Conservation (phyloP, 2,113 vertebrate species). For the Gadus chalcogrammus region DNA sequence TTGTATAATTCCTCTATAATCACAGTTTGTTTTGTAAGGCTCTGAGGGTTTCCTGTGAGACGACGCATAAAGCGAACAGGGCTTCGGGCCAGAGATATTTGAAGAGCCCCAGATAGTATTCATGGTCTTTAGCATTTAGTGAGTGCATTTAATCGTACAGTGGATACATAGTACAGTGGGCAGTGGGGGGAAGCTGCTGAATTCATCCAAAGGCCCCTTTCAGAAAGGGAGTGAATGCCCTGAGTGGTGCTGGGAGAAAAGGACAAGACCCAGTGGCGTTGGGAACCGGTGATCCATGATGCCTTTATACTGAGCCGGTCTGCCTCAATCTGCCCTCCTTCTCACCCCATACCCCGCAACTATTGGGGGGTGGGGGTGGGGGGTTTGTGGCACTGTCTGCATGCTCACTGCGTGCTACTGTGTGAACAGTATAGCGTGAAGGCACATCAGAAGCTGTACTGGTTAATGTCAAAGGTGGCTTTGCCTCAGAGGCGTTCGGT, state of each 20-base stretch:
- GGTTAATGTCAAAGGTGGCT: constrained; percentile 17
- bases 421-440: constrained; percentile 40
- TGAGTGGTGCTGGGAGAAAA: constrained; percentile 57
- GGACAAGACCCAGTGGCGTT: constrained; percentile 40
- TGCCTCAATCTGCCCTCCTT: constrained; percentile 34
- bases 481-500: constrained; percentile 9
- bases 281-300: constrained; percentile 70
- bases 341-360: neutral
- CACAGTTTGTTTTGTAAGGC: constrained; percentile 43
- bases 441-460: constrained; percentile 14
- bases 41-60: constrained; percentile 41
- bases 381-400: too few species aligned
- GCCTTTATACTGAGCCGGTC: constrained; percentile 49
- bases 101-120: constrained; percentile 58
- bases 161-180: constrained; percentile 50
- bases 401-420: neutral
- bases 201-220: constrained; percentile 53
- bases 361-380: too few species aligned
- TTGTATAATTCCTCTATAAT: constrained; percentile 44
- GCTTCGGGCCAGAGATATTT: constrained; percentile 46
- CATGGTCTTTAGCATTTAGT: constrained; percentile 56
- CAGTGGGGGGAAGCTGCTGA: constrained; percentile 43
- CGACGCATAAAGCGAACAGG: constrained; percentile 44
- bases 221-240: constrained; percentile 63
- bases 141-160: constrained; percentile 62